A percentile compares a stretch with the other conserved stretches of the same genome.
phyloP scores from a whole-genome alignment of 1,140 invertebrate genomes.

The Papilio aristodemus region DNA sequence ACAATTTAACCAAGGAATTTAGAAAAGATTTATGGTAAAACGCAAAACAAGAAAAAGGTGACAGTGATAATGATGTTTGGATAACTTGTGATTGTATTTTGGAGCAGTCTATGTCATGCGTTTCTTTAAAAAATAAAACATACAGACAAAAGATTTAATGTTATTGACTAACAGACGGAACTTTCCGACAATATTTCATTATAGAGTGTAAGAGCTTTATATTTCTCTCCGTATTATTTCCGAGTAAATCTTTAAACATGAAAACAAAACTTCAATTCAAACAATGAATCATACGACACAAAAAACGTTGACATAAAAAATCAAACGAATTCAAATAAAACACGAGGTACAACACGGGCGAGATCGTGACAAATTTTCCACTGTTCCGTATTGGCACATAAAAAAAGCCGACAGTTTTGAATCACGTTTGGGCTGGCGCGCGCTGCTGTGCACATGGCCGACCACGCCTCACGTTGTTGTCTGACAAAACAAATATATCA shows the following conservation, averaged over 20 bases:
- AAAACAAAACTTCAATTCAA: neutral
- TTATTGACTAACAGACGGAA: no score
- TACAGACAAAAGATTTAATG: no score
- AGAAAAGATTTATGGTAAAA: no score
- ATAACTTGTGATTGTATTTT: no score
- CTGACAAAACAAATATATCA: conserved; percentile 25
- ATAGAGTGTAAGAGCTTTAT: no score
- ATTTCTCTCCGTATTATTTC: no score
- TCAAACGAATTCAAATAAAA: conserved; percentile 3
- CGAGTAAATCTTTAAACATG: neutral
- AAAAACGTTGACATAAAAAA: neutral
- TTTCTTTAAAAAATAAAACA: no score
- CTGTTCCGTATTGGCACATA: neutral
- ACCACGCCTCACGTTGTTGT: conserved; percentile 34
- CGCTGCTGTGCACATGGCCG: conserved; percentile 27
- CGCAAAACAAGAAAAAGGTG: no score
- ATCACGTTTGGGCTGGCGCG: conserved; percentile 25
- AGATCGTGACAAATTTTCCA: neutral
- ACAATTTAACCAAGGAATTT: no score
- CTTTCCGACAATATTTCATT: no score
- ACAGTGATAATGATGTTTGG: no score
- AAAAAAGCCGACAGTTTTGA: conserved; percentile 12
- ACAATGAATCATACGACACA: neutral
- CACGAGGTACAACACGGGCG: neutral
- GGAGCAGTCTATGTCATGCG: no score